phyloP scores from a whole-genome alignment of 92 coral and sea anemone species.

The Porites lobata region DNA sequence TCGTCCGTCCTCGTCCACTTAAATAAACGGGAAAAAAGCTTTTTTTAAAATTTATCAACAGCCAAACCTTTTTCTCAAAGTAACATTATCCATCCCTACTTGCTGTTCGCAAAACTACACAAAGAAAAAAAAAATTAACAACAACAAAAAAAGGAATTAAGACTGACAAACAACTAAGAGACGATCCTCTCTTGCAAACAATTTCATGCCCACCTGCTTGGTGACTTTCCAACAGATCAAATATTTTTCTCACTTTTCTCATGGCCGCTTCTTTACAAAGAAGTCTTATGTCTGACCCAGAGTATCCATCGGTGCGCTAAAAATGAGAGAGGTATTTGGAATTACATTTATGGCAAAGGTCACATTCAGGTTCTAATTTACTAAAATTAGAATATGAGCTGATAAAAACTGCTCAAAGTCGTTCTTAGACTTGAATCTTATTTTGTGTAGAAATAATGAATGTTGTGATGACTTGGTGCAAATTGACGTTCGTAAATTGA shows the following conservation, averaged over 20 bases:
- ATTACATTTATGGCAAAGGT: too few species aligned
- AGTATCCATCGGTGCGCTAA: slow-evolving; percentile 94
- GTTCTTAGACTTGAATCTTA: too few species aligned
- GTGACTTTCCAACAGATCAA: slow-evolving; percentile 90
- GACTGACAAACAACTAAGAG: background rate
- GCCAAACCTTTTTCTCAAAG: background rate
- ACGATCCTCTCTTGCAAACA: background rate
- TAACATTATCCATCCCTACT: too few species aligned
- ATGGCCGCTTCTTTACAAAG: slow-evolving; percentile 98
- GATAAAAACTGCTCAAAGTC: too few species aligned
- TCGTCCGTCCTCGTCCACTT: slow-evolving; percentile 78
- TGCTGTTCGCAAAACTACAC: too few species aligned
- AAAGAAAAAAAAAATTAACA: too few species aligned
- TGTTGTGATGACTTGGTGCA: too few species aligned
- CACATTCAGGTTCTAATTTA: too few species aligned
- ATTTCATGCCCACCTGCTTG: slow-evolving; percentile 69
- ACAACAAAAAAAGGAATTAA: background rate
- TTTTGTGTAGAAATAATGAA: too few species aligned
- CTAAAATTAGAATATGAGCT: too few species aligned
- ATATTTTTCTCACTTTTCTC: slow-evolving; percentile 96
- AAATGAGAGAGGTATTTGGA: background rate
- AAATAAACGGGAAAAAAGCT: background rate
- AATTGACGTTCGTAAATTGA: too few species aligned
- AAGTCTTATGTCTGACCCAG: slow-evolving; percentile 96
- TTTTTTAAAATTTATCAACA: background rate